Conservation (phyloP, 2,888 invertebrate species). For the Leptinotarsa haldemani region DNA sequence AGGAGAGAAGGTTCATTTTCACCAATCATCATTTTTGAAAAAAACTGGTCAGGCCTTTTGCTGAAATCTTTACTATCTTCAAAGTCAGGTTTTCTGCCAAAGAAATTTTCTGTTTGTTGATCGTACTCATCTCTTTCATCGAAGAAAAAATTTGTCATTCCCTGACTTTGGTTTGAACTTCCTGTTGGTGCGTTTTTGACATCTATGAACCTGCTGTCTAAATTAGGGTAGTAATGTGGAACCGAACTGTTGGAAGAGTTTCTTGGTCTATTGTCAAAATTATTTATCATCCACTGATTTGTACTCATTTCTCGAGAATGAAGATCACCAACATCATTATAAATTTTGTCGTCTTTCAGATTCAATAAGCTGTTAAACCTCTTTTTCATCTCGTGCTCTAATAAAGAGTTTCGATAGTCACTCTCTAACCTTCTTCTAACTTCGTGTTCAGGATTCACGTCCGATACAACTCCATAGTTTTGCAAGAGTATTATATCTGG, state of each 20-base stretch:
- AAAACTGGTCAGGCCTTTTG: slow-evolving; percentile 49
- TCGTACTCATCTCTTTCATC: slow-evolving; percentile 44
- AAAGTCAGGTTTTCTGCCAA: slow-evolving; percentile 41
- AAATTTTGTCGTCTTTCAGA: slow-evolving; percentile 43
- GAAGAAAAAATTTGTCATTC: slow-evolving; percentile 35
- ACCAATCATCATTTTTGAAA: slow-evolving; percentile 41
- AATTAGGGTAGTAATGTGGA: slow-evolving; percentile 49
- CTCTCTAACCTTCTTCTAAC: slow-evolving; percentile 45
- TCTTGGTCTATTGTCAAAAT: slow-evolving; percentile 21
- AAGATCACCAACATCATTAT: slow-evolving; percentile 28
- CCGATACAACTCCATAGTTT: slow-evolving; percentile 53
- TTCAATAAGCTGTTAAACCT: slow-evolving; percentile 58
- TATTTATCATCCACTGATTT: slow-evolving; percentile 46
- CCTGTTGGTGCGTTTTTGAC: slow-evolving; percentile 24
- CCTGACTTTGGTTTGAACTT: slow-evolving; percentile 19
- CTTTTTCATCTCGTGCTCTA: slow-evolving; percentile 56
- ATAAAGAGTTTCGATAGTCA: slow-evolving; percentile 51
- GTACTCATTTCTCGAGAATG: slow-evolving; percentile 48
- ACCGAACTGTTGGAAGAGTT: slow-evolving; percentile 24
- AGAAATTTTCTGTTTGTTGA: slow-evolving; percentile 42
- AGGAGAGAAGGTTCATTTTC: slow-evolving; percentile 27
- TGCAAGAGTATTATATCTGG: slow-evolving; percentile 55
- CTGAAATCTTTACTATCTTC: slow-evolving; percentile 43
- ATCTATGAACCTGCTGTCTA: slow-evolving; percentile 45
- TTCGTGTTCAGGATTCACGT: slow-evolving; percentile 38